These are phyloP conservation scores for Dicentrarchus labrax DNA, from an alignment of 2,113 vertebrate genomes.

Conservation along the genomic window DNA sequence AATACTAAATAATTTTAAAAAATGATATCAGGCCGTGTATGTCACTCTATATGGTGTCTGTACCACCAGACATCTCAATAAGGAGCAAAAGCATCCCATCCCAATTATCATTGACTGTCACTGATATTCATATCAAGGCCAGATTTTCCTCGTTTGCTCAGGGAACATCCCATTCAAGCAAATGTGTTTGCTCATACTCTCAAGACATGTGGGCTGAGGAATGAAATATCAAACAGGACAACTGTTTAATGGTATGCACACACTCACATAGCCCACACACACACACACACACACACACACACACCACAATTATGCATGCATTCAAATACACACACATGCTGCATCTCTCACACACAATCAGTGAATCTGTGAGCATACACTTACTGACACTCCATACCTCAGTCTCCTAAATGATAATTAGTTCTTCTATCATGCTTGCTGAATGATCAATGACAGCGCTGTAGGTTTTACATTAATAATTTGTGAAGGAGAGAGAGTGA, in stretches of 20 bases:
- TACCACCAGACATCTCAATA: constrained; percentile 50
- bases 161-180: constrained; percentile 75
- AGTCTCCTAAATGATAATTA: constrained; percentile 59
- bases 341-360: constrained; percentile 15
- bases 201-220: constrained; percentile 76
- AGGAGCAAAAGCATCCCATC: constrained; percentile 50
- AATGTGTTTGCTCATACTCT: constrained; percentile 80
- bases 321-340: constrained; percentile 33
- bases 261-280: not conserved
- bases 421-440: constrained; percentile 42
- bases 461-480: constrained; percentile 72
- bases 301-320: constrained; percentile 25
- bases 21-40: not conserved
- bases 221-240: constrained; percentile 79
- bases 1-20: not conserved
- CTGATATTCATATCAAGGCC: constrained; percentile 66
- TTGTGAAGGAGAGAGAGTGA: constrained; percentile 49
- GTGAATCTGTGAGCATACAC: constrained; percentile 45
- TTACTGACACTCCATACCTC: constrained; percentile 34
- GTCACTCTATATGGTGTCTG: constrained; percentile 19
- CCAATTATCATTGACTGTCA: constrained; percentile 62
- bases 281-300: constrained; percentile 9
- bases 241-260: constrained; percentile 69
- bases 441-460: constrained; percentile 66
- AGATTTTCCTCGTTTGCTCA: constrained; percentile 70